Evolutionary conservation across 2,797 vertebrate genomes (phyloP).

Genomic region (Catamblyrhynchus diadema): DNA sequence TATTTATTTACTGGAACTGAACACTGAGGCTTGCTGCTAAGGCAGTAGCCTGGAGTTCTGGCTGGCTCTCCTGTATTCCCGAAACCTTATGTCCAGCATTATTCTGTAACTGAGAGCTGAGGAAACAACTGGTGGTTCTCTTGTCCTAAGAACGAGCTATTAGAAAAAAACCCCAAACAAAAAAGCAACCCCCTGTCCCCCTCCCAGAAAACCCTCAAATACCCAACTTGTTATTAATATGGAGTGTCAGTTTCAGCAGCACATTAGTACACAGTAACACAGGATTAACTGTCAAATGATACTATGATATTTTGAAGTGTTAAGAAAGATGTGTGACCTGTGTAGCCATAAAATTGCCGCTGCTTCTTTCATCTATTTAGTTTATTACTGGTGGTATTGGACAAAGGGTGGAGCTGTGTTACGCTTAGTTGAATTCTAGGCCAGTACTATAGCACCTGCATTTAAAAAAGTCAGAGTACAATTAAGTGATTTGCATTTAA

Average conservation of each 20-base stretch:
- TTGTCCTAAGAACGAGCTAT: not conserved
- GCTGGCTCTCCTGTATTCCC: conserved; percentile 11
- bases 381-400: not conserved
- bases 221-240: not conserved
- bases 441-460: not conserved
- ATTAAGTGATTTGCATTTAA: not conserved
- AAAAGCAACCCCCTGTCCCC: not conserved
- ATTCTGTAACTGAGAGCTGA: conserved; percentile 7
- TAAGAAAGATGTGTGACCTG: not conserved
- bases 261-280: not conserved
- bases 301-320: not conserved
- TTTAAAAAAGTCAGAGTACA: not conserved
- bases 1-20: conserved; percentile 66
- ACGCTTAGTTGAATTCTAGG: not conserved
- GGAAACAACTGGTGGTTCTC: conserved; percentile 4
- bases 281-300: not conserved
- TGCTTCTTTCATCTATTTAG: not conserved
- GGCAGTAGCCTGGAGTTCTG: conserved; percentile 30
- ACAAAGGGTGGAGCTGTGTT: conserved; percentile 37
- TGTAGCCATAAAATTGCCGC: not conserved
- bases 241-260: not conserved
- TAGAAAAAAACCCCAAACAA: not conserved
- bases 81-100: conserved; percentile 45
- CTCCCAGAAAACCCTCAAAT: not conserved
- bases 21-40: conserved; percentile 41